phyloP scores from a whole-genome alignment of 1,140 invertebrate genomes.

The Scaptomyza pallida region DNA sequence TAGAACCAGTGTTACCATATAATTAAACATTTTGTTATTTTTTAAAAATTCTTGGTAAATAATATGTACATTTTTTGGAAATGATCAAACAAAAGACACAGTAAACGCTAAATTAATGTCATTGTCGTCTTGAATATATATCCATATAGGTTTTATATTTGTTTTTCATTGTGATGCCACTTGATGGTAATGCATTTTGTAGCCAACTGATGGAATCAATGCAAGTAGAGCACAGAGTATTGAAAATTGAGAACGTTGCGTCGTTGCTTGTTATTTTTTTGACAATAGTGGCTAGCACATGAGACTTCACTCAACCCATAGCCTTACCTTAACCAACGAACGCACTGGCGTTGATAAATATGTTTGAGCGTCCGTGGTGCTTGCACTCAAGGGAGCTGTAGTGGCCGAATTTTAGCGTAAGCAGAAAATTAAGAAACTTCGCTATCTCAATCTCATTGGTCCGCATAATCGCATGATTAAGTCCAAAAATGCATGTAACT shows the following conservation, averaged over 20 bases:
- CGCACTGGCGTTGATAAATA: slow-evolving; percentile 3
- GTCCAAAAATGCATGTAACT: no score
- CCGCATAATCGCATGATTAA: no score
- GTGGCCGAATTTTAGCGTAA: no score
- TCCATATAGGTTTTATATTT: not conserved
- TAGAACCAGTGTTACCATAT: no score
- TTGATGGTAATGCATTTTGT: slow-evolving; percentile 24
- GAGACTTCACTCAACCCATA: slow-evolving; percentile 39
- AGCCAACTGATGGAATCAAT: slow-evolving; percentile 49
- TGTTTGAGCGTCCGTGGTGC: slow-evolving; percentile 1
- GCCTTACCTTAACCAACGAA: slow-evolving; percentile 45
- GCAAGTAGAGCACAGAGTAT: slow-evolving; percentile 27
- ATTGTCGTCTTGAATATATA: not conserved
- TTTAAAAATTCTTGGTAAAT: no score
- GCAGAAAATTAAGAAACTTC: no score
- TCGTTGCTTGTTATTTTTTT: slow-evolving; percentile 66
- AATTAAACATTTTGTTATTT: no score
- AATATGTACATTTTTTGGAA: no score
- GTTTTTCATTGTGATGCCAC: not conserved
- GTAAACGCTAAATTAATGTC: not conserved
- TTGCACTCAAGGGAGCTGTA: slow-evolving; percentile 57
- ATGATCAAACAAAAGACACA: no score
- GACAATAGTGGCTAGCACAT: slow-evolving; percentile 63
- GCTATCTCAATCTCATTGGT: no score
- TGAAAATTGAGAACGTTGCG: slow-evolving; percentile 39